Conservation (phyloP, 2,888 invertebrate genomes). For the Rapana venosa region DNA sequence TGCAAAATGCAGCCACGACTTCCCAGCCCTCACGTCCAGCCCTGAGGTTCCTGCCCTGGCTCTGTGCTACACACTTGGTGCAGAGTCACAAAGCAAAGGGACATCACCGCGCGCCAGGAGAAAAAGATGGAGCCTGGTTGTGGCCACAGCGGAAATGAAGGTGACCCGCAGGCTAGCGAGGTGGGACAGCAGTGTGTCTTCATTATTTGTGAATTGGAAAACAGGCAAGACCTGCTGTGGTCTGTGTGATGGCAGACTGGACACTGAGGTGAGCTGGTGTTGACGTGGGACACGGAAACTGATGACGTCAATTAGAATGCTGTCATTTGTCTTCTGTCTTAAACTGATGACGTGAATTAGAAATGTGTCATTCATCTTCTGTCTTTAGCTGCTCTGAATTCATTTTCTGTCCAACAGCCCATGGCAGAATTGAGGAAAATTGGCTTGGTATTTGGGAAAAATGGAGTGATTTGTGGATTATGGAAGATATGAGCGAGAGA, state of each 20-base stretch:
- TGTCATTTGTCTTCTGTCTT: neutral
- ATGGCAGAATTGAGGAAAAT: neutral
- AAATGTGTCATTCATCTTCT: constrained; percentile 10
- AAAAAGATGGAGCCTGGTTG: constrained; percentile 35
- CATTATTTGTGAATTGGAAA: constrained; percentile 35
- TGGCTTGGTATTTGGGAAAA: neutral
- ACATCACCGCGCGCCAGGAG: constrained; percentile 12
- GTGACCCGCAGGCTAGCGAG: constrained; percentile 22
- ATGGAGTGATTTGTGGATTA: too few relatives aligned
- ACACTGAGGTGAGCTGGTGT: neutral
- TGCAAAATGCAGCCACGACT: neutral
- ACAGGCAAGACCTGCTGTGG: constrained; percentile 18
- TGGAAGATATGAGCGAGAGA: too few relatives aligned
- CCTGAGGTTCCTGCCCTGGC: neutral
- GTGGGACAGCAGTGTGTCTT: constrained; percentile 30
- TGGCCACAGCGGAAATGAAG: constrained; percentile 30
- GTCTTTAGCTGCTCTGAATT: neutral
- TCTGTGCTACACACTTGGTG: neutral
- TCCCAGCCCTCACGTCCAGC: neutral
- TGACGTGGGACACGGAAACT: constrained; percentile 28
- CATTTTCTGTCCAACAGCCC: neutral
- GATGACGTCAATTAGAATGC: neutral
- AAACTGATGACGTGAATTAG: constrained; percentile 31
- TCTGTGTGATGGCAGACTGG: neutral
- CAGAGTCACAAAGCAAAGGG: neutral